Evolutionary conservation across 2,888 invertebrate genomes (phyloP), one percentile per base, ranked within the genome.

Genomic region (Amblyjoppa fuscipennis): DNA sequence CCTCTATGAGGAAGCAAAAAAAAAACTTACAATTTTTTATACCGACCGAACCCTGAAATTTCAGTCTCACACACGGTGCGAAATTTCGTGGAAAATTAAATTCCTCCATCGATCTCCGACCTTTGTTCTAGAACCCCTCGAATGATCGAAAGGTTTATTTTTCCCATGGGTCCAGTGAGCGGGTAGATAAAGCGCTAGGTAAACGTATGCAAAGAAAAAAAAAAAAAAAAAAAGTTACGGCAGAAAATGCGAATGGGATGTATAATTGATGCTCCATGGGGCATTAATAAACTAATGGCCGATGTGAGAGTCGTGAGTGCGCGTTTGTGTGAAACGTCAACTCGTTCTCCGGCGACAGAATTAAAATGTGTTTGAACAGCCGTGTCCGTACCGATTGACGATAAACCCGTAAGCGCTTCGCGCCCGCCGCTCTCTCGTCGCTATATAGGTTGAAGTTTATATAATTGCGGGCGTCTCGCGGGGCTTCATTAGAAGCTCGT

Each of bases 401-500:
- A 76, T 76, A 76, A 76, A 76, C 61, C 31, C 61, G 61, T 61
- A 28, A 61, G 61, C 61, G 59, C 59, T 7, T 56, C 56, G 56
- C 56, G 56, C n/a, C 25, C 3, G 45, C 13, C 59, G 59, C 25
- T 59, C 25, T 59, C 25, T 16, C 31, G 31, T 45, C 28, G 61
- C 34, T 13, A 4, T 6, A 13, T 61, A 34, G 61, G 13, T 13
- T 61, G 34, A 34, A 61, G 61, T 61, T 61, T 61, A 61, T 64
- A 76, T 76, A 76, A 76, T 76, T 45, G 69, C 61, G 49, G n/a
- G 38, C 64, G 75, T 76, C 75, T 76, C 75, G 51, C 75, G 75
- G 75, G 75, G 66, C 75, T 76, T 76, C 75, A 76, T 76, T 76
- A 76, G 75, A 76, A 76, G 51, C 75, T 76, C 75, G 75, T 76